These are phyloP conservation scores for Campylomormyrus numenius DNA, from an alignment of 2,113 vertebrate genomes.

Conservation along the genomic window DNA sequence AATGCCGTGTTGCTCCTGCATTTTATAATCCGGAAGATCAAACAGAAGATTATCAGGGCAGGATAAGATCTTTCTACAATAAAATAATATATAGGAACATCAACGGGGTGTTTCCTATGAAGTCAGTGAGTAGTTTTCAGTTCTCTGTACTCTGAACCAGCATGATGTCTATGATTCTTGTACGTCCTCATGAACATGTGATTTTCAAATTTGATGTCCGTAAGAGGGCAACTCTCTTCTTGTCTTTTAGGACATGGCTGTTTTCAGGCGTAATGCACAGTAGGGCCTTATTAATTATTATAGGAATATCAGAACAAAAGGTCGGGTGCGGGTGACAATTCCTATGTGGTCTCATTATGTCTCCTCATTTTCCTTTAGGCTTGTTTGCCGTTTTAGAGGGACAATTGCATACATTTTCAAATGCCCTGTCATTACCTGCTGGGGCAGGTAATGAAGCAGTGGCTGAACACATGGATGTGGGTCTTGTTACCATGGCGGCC, in stretches of 20 bases:
- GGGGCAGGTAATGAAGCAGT: constrained; percentile 39
- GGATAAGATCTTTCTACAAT: background rate
- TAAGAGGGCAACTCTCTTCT: background rate
- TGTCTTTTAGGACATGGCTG: background rate
- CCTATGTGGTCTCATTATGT: constrained; percentile 35
- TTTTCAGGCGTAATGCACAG: background rate
- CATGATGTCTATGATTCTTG: background rate
- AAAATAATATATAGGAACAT: background rate
- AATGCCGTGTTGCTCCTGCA: background rate
- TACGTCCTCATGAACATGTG: background rate
- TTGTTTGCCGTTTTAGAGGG: constrained; percentile 21
- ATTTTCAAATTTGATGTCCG: background rate
- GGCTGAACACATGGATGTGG: constrained; percentile 36
- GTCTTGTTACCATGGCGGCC: constrained; percentile 38
- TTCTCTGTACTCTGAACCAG: background rate
- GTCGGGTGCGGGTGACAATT: constrained; percentile 18
- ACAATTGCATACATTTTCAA: constrained; percentile 23
- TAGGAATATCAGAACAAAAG: constrained; percentile 28
- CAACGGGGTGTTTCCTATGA: background rate
- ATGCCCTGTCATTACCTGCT: constrained; percentile 30
- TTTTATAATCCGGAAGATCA: background rate
- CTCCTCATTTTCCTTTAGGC: constrained; percentile 31
- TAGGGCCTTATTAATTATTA: constrained; percentile 20
- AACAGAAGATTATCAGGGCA: background rate
- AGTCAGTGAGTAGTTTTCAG: background rate